These are phyloP conservation scores for Zalophus californianus DNA, from an alignment of 2,797 vertebrate genomes.

Conservation along the genomic window DNA sequence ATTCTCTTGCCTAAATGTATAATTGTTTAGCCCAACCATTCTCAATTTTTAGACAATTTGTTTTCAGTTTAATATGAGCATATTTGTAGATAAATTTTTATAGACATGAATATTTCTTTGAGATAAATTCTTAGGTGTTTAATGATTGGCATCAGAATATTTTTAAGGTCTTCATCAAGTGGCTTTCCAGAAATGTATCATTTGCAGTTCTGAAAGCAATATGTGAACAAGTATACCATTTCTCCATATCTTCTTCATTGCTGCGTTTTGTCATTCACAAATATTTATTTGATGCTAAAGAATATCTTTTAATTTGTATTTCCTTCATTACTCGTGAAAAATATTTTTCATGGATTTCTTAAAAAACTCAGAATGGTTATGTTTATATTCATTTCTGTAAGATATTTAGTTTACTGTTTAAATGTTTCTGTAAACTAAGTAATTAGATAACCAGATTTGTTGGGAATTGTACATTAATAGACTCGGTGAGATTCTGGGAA, in stretches of 20 bases:
- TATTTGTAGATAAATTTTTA: not conserved
- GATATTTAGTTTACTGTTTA: slow-evolving; percentile 16
- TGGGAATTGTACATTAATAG: not conserved
- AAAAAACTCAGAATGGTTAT: not conserved
- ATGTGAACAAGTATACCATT: not conserved
- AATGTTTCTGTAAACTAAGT: slow-evolving; percentile 10
- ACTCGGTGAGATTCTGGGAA: slow-evolving; percentile 13
- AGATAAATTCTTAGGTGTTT: slow-evolving; percentile 1
- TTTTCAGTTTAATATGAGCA: slow-evolving; percentile 1
- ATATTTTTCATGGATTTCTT: slow-evolving; percentile 16
- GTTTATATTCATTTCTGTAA: slow-evolving; percentile 33
- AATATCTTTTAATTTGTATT: slow-evolving; percentile 25
- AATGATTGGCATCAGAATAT: not conserved
- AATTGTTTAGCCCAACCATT: not conserved
- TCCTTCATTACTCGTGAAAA: not conserved
- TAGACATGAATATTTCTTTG: not conserved
- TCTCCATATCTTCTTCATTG: not conserved
- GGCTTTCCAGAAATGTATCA: not conserved
- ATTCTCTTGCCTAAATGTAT: not conserved
- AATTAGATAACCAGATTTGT: slow-evolving; percentile 30
- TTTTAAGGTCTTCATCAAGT: slow-evolving; percentile 22
- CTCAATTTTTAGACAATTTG: slow-evolving; percentile 43
- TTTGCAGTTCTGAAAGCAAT: not conserved
- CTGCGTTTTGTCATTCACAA: not conserved
- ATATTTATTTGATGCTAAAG: slow-evolving; percentile 19